phyloP scores from a whole-genome alignment of 2,888 invertebrate species.

The Campaea margaritaria region DNA sequence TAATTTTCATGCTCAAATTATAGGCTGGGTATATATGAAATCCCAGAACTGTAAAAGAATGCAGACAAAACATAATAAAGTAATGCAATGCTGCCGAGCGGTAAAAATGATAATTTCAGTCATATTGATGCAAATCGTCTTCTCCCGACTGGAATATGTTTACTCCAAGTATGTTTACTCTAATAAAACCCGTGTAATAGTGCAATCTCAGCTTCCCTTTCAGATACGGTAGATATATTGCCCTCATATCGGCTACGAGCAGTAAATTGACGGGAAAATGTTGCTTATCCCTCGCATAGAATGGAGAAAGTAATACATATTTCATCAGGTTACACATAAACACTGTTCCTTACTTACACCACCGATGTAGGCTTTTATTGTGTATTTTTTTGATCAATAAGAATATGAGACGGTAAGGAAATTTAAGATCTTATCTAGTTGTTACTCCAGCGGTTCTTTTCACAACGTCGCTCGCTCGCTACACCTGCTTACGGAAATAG shows the following conservation, averaged over 20 bases:
- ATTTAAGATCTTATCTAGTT: slow-evolving; percentile 14
- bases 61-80: background rate
- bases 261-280: slow-evolving; percentile 71
- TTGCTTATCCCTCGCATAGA: slow-evolving; percentile 64
- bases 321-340: slow-evolving; percentile 59
- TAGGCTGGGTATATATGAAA: too few relatives aligned
- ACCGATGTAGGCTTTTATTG: slow-evolving; percentile 18
- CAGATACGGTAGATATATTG: slow-evolving; percentile 72
- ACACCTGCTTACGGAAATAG: background rate
- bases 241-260: slow-evolving; percentile 66
- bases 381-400: slow-evolving; percentile 13
- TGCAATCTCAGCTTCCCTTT: slow-evolving; percentile 70
- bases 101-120: slow-evolving; percentile 48
- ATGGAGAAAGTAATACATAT: slow-evolving; percentile 69
- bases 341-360: slow-evolving; percentile 20
- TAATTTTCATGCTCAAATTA: too few relatives aligned
- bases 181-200: slow-evolving; percentile 64
- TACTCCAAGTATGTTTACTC: slow-evolving; percentile 50
- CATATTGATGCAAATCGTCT: slow-evolving; percentile 48
- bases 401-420: slow-evolving; percentile 6
- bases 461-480: background rate
- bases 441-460: background rate
- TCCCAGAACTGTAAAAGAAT: background rate
- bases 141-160: slow-evolving; percentile 30
- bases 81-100: slow-evolving; percentile 29